Base-by-base conservation (phyloP, 2,113 vertebrate species). In the Grammomys dolichurus region DNA sequence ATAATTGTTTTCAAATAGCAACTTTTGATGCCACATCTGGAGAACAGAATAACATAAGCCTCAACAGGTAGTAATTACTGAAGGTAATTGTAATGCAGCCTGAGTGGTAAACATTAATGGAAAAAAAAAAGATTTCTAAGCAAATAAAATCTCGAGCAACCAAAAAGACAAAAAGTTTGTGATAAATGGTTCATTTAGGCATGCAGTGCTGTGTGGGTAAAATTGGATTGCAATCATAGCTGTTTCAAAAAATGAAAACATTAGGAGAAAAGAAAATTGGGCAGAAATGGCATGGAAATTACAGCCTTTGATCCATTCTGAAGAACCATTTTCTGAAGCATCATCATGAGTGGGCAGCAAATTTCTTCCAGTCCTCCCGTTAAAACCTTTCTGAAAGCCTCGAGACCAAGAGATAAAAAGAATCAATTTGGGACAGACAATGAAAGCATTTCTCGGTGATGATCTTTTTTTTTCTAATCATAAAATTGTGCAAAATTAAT, bases 211-310 rank as follows among this genome's bases (percentile, higher is more conserved):
- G 97, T 98, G 98, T 98, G 98, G 97, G 98, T 98, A 98, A 98
- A 99, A 98, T 97, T 98, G 98, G 98, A 98, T 97, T 98, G 98
- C 98, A 99, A 98, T 99, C 98, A 98, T 98, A 98, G 98, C 97
- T 97, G 97, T 98, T 99, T 98, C 97, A 98, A 96, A 98, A 90
- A 97, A 98, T 96, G 98, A 98, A 98, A 98, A 98, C 98, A 98
- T 98, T 98, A 98, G 97, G 96, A 98, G 98, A 98, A 98, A 98
- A 98, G 98, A 98, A 99, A 99, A 99, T 98, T 98, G 98, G 97
- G 97, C 97, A 98, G 98, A 99, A 98, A 98, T 98, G 98, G 98
- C 97, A 98, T 98, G 97, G 98, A 98, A 99, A 99, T 98, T 99
- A 98, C 94, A 99, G 98, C 96, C 98, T 98, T 98, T 98, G 98